These are phyloP conservation scores for Papilio machaon DNA, from an alignment of 1,140 invertebrate species.

Conservation along the genomic window DNA sequence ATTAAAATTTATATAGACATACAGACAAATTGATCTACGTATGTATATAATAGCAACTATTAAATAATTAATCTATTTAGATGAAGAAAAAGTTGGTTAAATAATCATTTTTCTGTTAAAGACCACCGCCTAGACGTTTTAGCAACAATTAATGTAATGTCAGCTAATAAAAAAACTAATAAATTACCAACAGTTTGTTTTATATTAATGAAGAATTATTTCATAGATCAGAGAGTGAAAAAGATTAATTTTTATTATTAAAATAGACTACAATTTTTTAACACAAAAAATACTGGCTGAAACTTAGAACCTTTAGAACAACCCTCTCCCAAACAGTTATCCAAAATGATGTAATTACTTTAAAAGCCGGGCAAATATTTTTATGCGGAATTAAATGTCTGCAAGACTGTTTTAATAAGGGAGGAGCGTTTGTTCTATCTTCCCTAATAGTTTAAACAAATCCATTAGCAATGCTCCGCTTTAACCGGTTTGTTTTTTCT, in stretches of 20 bases:
- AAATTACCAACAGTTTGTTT: too few species aligned
- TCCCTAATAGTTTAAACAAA: constrained; percentile 63
- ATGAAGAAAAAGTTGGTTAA: too few species aligned
- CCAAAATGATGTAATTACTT: constrained; percentile 69
- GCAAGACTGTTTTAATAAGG: constrained; percentile 51
- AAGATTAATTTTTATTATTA: not conserved
- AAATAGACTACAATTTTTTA: not conserved
- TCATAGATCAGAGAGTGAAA: not conserved
- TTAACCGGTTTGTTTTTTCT: constrained; percentile 36
- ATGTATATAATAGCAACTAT: not conserved
- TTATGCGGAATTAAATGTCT: constrained; percentile 61
- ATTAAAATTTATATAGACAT: not conserved
- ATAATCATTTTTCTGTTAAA: too few species aligned
- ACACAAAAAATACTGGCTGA: not conserved
- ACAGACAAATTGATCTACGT: not conserved
- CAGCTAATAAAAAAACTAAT: too few species aligned
- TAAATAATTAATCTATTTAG: too few species aligned
- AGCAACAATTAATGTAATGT: too few species aligned
- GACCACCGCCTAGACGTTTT: too few species aligned
- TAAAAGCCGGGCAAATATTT: constrained; percentile 75
- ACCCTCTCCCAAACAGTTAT: constrained; percentile 45
- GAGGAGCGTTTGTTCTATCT: constrained; percentile 40
- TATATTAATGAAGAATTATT: too few species aligned
- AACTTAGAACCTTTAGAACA: constrained; percentile 44
- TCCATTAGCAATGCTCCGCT: constrained; percentile 50